A percentile compares a stretch with the other conserved stretches of the same genome.
Conservation (phyloP, 1,140 invertebrate genomes). For the Drosophila lini region DNA sequence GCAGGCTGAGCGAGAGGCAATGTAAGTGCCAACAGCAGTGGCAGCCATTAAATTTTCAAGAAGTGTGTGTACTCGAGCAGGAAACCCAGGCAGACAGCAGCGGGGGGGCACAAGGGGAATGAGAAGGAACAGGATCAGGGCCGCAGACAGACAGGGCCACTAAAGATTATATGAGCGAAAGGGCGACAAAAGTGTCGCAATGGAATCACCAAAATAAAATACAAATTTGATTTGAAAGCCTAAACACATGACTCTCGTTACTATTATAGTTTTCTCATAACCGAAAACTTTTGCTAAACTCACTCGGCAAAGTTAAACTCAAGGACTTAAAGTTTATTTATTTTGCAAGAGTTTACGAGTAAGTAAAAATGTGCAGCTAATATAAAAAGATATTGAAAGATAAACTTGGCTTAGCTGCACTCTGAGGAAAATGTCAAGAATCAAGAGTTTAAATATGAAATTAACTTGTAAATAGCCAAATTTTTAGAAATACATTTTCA, state of each 20-base stretch:
- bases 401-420: neutral
- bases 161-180: constrained; percentile 44
- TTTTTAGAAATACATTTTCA: neutral
- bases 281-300: constrained; percentile 14
- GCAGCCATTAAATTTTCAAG: constrained; percentile 79
- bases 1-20: neutral
- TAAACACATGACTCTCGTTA: constrained; percentile 9
- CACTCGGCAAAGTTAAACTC: constrained; percentile 12
- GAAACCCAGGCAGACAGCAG: constrained; percentile 42
- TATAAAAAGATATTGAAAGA: neutral
- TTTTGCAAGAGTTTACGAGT: constrained; percentile 2
- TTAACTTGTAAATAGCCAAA: too few relatives aligned
- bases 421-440: neutral
- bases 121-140: neutral
- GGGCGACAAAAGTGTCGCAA: constrained; percentile 64
- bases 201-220: constrained; percentile 5
- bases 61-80: constrained; percentile 55
- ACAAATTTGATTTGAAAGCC: constrained; percentile 3
- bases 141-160: constrained; percentile 30
- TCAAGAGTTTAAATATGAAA: neutral
- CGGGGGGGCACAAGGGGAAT: constrained; percentile 8
- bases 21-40: constrained; percentile 69
- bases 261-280: constrained; percentile 13
- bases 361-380: constrained; percentile 22
- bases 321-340: constrained; percentile 10